Base-by-base conservation (phyloP, 2,888 invertebrate species). In the Drosophila mimica region DNA sequence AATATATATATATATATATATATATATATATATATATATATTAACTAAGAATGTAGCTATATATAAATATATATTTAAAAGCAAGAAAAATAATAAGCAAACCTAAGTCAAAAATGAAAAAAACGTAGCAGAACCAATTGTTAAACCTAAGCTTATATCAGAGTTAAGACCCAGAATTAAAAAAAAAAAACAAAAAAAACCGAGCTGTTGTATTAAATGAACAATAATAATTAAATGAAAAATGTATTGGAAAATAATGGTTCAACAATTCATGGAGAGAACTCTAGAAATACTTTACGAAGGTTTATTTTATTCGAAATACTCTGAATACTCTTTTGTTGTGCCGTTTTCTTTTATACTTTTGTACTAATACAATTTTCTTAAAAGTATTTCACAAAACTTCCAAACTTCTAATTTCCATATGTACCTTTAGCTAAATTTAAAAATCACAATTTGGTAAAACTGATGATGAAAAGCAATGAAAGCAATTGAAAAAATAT, bases 101-200 rank as follows among this genome's bases (percentile, higher is more conserved):
- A 71, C 65, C 70, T 79, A 84, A 76, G 76, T 75, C 74, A 73
- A 74, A 72, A 79, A 52, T 17, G 11, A 25, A 15, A 51, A 7
- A 38, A 66, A 20, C 63, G 91, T 91, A 91, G 91, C 83, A 82
- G 91, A 91, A 91, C 91, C 91, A 91, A 91, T 91, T 91, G 91
- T 91, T 91, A 88, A 79, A 70, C 73, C 76, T 89, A 90, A 89
- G 91, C 83, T 80, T 79, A 78, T 58, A 71, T 69, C 46, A 36
- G 65, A 25, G 53, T 80, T 79, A 79, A 80, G 78, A 69, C n/a
- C 62, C 70, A 69, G 57, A 53, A 64, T 38, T 38, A 17, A 38
- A 51, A 31, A 51, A 31, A 9, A 34, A 62, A 68, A 46, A 17
- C 2, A 15, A 17, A 20, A 56, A 78, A 77, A 79, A 79, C 36